These are phyloP conservation scores for Odocoileus hemionus DNA, from an alignment of 2,113 vertebrate genomes.

Conservation along the genomic window DNA sequence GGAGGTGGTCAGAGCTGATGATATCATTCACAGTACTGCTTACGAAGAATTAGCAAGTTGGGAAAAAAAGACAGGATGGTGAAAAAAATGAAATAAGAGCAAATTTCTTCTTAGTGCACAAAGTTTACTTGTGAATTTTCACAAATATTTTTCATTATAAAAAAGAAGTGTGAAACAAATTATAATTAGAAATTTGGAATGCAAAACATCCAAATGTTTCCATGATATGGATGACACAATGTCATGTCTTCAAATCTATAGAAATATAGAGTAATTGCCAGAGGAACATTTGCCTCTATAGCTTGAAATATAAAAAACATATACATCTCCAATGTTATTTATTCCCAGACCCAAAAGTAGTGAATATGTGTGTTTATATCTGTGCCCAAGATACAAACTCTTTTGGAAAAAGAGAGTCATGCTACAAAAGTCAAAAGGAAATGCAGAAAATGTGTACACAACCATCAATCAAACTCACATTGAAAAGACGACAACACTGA, in stretches of 20 bases:
- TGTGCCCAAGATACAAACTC: background rate
- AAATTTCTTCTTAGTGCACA: background rate
- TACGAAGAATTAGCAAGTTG: background rate
- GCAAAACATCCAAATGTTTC: background rate
- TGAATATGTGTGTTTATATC: background rate
- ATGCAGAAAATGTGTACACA: background rate
- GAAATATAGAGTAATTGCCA: background rate
- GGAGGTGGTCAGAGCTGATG: background rate
- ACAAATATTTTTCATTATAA: background rate
- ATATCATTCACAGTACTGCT: background rate
- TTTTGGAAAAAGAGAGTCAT: background rate
- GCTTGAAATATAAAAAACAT: slow-evolving; percentile 1
- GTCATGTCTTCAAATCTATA: background rate
- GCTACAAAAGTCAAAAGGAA: background rate
- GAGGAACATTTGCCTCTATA: background rate
- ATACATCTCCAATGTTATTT: background rate
- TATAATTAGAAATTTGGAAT: background rate
- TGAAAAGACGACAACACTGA: background rate
- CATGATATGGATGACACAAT: background rate
- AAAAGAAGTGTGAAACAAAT: background rate
- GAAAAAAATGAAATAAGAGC: background rate
- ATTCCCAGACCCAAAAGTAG: background rate
- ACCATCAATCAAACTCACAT: background rate
- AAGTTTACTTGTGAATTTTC: background rate
- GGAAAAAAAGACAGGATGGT: background rate